phyloP scores from a whole-genome alignment of 2,888 invertebrate species.

The Labia minor region DNA sequence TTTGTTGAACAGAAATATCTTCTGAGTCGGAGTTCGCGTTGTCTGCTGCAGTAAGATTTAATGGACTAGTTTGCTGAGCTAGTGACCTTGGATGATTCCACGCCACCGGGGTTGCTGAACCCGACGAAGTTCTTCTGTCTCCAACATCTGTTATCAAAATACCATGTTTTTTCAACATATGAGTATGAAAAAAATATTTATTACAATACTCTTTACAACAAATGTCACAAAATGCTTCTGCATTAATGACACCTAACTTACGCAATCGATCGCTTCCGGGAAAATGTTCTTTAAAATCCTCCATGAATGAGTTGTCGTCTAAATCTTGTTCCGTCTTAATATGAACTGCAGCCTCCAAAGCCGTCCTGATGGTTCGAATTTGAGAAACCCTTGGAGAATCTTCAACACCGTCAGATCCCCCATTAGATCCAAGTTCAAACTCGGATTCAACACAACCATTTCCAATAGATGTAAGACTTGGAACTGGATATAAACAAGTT shows the following conservation, averaged over 20 bases:
- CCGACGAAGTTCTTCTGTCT: slow-evolving; percentile 20
- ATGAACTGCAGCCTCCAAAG: neutral
- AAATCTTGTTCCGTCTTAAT: slow-evolving; percentile 17
- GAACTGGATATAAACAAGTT: neutral
- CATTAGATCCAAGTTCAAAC: slow-evolving; percentile 20
- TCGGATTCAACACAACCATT: slow-evolving; percentile 20
- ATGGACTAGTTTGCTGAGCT: slow-evolving; percentile 57
- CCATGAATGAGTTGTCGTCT: slow-evolving; percentile 15
- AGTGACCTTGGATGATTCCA: slow-evolving; percentile 35
- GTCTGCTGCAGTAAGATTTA: slow-evolving; percentile 49
- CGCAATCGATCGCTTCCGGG: slow-evolving; percentile 50
- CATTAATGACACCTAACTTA: slow-evolving; percentile 68
- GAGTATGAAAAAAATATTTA: slow-evolving; percentile 82
- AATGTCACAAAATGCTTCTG: slow-evolving; percentile 86
- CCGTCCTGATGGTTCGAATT: slow-evolving; percentile 20
- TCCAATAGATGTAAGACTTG: slow-evolving; percentile 16
- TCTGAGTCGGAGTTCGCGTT: slow-evolving; percentile 28
- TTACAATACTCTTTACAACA: slow-evolving; percentile 90
- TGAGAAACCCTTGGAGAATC: slow-evolving; percentile 33
- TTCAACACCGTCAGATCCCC: slow-evolving; percentile 27
- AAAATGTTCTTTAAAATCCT: neutral
- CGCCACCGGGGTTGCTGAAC: slow-evolving; percentile 14
- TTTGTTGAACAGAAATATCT: slow-evolving; percentile 13
- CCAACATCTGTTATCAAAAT: slow-evolving; percentile 54
- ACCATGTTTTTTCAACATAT: slow-evolving; percentile 88